Conservation (phyloP, 2,113 vertebrate species). For the Hemibagrus wyckioides region DNA sequence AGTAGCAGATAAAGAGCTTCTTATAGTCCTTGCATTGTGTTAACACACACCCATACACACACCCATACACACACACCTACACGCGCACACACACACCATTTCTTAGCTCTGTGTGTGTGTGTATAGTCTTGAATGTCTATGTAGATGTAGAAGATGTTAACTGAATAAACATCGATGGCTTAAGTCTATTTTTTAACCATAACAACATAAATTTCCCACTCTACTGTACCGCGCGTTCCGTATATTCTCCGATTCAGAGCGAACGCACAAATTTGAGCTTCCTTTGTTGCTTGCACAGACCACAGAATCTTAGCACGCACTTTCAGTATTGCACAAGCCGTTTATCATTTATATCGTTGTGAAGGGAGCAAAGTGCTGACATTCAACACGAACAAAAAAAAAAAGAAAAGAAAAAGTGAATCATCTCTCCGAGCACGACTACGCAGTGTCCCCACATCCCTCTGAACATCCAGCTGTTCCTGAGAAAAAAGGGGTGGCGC, state of each 20-base stretch:
- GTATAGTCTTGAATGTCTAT: neutral
- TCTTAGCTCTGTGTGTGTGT: neutral
- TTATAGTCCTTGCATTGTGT: slow-evolving; percentile 42
- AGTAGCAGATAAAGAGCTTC: slow-evolving; percentile 45
- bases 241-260: slow-evolving; percentile 17
- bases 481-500: neutral
- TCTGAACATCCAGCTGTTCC: neutral
- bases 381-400: slow-evolving; percentile 7
- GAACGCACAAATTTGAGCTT: slow-evolving; percentile 10
- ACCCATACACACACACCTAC: slow-evolving; percentile 2
- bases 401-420: slow-evolving; percentile 37
- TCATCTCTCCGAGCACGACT: slow-evolving; percentile 26
- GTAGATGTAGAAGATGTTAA: slow-evolving; percentile 8
- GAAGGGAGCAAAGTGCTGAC: slow-evolving; percentile 40
- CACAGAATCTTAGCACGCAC: slow-evolving; percentile 52
- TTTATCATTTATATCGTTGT: slow-evolving; percentile 41
- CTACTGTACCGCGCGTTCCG: neutral
- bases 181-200: neutral
- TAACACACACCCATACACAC: slow-evolving; percentile 18
- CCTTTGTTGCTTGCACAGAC: slow-evolving; percentile 43
- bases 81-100: slow-evolving; percentile 9
- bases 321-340: slow-evolving; percentile 51
- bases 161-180: neutral
- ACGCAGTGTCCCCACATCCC: slow-evolving; percentile 2
- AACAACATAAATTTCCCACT: neutral